Base-by-base conservation (phyloP, 2,888 invertebrate genomes). In the Philhelius pedissequus region DNA sequence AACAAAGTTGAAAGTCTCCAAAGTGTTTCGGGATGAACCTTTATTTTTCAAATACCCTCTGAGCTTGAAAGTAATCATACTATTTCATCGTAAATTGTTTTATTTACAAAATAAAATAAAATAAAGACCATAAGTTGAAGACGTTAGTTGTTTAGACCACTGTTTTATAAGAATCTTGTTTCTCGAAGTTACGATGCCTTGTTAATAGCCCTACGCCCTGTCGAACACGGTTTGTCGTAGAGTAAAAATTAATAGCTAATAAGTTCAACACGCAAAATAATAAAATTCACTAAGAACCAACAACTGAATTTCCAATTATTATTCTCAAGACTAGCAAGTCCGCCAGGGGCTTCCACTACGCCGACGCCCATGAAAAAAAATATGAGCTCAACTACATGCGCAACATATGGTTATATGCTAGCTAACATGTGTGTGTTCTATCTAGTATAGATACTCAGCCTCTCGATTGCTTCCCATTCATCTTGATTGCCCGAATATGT, bases 401-500 rank as follows among this genome's bases (percentile, higher is more conserved):
- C 22, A 50, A 27, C 50, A 48, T 48, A 48, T 1, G 7, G 7
- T 30, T 8, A 15, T 20, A 13, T 48, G 22, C 48, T 22, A 22
- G 25, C 7, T 20, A 32, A 40, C 15, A 38, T 30, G 48, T 27
- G 70, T 52, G 56, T 40, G 13, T 15, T 15, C 43, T 62, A 62
- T 62, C 62, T 62, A 13, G n/a, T 43, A 62, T 50, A 54, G 71
- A 71, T 20, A 56, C n/a, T n/a, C 45, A 56, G 73, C 77, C 68
- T 43, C 78, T 70, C 64, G 50, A 56, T 35, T 43, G 27, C n/a
- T 64, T 75, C 43, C 78, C 78, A 83, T 83, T 83, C 83, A 83
- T 83, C 83, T 83, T 84, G 79, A 84, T 84, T 80, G 79, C 54
- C 80, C 58, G 84, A 84, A 79, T 84, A 71, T 76, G 79, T 71